Percentiles rank a stretch among this genome's conserved stretches.
Evolutionary conservation across 2,888 invertebrate species (phyloP).

Genomic region (Teleiodes luculella): DNA sequence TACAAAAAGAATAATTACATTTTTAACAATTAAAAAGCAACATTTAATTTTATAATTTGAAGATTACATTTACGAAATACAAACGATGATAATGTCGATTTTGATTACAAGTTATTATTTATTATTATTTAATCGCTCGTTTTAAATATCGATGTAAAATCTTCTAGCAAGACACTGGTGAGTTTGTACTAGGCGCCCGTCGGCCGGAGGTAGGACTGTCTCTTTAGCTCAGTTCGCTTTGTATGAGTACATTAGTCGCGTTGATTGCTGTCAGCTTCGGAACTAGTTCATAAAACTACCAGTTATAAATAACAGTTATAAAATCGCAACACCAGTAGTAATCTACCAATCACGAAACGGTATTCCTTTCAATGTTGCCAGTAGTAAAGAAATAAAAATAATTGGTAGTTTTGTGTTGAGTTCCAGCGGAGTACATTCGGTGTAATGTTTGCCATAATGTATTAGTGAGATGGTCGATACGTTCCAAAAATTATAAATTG

Average conservation of each 20-base stretch:
- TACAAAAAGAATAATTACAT: neutral
- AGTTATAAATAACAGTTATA: neutral
- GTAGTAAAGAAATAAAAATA: neutral
- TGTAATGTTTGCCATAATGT: conserved; percentile 70
- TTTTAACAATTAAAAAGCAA: neutral
- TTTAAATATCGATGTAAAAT: neutral
- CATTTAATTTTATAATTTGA: too few species aligned
- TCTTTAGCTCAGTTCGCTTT: conserved; percentile 6
- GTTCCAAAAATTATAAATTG: conserved; percentile 54
- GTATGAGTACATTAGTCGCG: conserved; percentile 32
- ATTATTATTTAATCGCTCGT: too few species aligned
- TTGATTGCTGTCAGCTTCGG: conserved; percentile 32
- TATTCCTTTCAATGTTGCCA: neutral
- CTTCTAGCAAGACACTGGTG: neutral
- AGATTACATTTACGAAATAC: too few species aligned
- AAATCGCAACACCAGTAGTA: neutral
- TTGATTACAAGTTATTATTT: too few species aligned
- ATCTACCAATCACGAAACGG: neutral
- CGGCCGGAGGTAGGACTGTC: neutral
- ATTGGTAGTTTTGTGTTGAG: conserved; percentile 24
- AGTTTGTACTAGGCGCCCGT: neutral
- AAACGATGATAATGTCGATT: too few species aligned
- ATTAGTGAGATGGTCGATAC: conserved; percentile 71
- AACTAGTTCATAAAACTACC: neutral
- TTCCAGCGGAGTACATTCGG: conserved; percentile 32